Base-by-base conservation (phyloP, 2,113 vertebrate species). In the Holacanthus passer region DNA sequence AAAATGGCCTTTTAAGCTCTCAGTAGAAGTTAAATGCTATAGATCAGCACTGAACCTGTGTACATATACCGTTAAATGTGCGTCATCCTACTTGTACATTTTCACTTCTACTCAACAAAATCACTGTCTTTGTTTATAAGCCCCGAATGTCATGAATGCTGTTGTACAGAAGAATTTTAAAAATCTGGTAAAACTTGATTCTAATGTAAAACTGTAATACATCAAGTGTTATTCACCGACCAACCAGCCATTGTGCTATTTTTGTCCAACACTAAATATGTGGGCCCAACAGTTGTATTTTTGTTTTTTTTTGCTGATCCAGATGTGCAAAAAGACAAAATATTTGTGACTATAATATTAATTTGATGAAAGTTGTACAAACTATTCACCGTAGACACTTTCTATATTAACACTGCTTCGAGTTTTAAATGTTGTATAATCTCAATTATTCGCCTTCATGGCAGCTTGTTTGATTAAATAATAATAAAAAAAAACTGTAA, bases 131-230 rank as follows among this genome's bases (percentile, higher is more conserved):
- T 31, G 31, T 76, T 62, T 43, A 35, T 66, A 62, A 64, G 3
- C 16, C 41, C 58, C 29, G 48, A n/a, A 72, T 39, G 50, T 31
- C 24, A 63, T 52, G 31, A 47, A 67, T 43, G 52, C 70, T 48
- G n/a, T 60, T 77, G 58, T 45, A 68, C 39, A 41, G 68, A 16
- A 7, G 32, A n/a, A 32, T 67, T n/a, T n/a, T 32, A 50, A 64
- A 64, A 29, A 39, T 75, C 41, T 70, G 73, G 16, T 82, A 41
- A 82, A 88, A 82, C 70, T 79, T 32, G 9, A 83, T 79, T 29
- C 27, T 8, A 74, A 43, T 9, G 16, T 58, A 35, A 76, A 79
- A 67, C 32, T 73, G 12, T 22, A 65, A 75, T 19, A 14, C n/a
- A 52, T 79, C 39, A 60, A 71, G 53, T 11, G 14, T 58, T n/a